phyloP scores from a whole-genome alignment of 2,113 vertebrate genomes.

The Etheostoma cragini region DNA sequence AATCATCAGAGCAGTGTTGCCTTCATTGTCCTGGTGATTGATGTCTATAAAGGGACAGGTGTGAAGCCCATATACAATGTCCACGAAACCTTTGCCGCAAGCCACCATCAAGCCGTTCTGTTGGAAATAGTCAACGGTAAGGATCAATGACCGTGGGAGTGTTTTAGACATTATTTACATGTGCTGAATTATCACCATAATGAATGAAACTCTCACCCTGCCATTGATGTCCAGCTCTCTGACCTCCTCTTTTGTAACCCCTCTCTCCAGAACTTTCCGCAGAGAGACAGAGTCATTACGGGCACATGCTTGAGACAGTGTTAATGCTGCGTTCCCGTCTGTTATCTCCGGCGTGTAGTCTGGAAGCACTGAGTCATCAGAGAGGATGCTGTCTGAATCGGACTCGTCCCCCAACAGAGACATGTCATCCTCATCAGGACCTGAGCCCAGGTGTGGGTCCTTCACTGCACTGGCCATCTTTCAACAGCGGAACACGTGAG shows the following conservation, averaged over 20 bases:
- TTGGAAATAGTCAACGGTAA: not conserved
- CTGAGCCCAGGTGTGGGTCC: constrained; percentile 70
- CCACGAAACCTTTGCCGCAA: constrained; percentile 86
- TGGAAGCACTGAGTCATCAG: constrained; percentile 84
- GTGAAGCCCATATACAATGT: constrained; percentile 84
- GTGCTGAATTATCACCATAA: not conserved
- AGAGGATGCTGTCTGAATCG: constrained; percentile 81
- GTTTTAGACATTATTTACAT: not conserved
- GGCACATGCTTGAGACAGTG: constrained; percentile 86
- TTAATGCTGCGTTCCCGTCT: not conserved
- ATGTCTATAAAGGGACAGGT: constrained; percentile 87
- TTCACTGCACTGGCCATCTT: constrained; percentile 71
- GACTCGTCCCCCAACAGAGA: constrained; percentile 57
- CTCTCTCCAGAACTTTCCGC: constrained; percentile 77
- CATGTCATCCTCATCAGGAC: constrained; percentile 59
- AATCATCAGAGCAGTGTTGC: constrained; percentile 92
- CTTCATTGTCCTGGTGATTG: constrained; percentile 93
- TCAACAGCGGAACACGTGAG: constrained; percentile 42
- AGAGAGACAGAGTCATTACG: constrained; percentile 82
- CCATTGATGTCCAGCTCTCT: constrained; percentile 87
- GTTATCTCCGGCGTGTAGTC: constrained; percentile 20
- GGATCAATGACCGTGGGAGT: not conserved
- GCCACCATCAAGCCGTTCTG: constrained; percentile 92
- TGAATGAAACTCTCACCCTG: constrained; percentile 81
- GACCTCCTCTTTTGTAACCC: constrained; percentile 85